Evolutionary conservation across 2,113 vertebrate species (phyloP), one percentile per base, ranked within the genome.

Genomic region (Mohoua ochrocephala): DNA sequence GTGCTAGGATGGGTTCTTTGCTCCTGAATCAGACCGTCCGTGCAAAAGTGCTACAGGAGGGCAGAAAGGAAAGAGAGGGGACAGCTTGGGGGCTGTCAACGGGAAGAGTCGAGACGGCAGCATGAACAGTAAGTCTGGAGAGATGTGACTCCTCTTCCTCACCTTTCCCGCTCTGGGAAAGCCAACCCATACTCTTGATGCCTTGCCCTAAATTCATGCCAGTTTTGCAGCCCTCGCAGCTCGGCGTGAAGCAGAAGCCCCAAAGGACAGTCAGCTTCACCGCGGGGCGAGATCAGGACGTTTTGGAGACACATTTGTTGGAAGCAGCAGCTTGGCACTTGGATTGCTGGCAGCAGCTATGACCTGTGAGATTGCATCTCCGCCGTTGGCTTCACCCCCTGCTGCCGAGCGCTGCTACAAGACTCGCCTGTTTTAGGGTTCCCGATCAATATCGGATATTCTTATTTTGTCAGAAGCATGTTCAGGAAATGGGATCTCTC

Each of bases 271-370:
- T 87, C 77, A 35, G 82, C 78, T 74, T 27, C 28, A 2, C 65
- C 0, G 5, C 2, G 15, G 93, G 92, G 88, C 31, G 52, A 94
- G 96, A 92, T 92, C 95, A 84, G 91, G 95, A 69, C 74, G 80
- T 95, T 95, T 56, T 86, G 88, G 81, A 95, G 95, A 93, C 84
- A 96, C 87, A 69, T 93, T 94, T 94, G 94, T 84, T 96, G 93
- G 87, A 94, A 95, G 91, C 75, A 84, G 80, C 86, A 91, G 83
- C 95, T 91, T 97, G 96, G 94, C 95, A 93, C 93, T 77, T 1
- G 19, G 92, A 84, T 65, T 94, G 94, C 94, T 97, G 97, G 97
- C 95, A 95, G 95, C 84, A 97, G 97, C 95, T 97, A 64, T 96
- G 96, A 97, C 84, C 91, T 94, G 96, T 4, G 70, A 42, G 95